Evolutionary conservation across 2,888 invertebrate species (phyloP), one percentile per base, ranked within the genome.

Genomic region (Calameuta idolon): DNA sequence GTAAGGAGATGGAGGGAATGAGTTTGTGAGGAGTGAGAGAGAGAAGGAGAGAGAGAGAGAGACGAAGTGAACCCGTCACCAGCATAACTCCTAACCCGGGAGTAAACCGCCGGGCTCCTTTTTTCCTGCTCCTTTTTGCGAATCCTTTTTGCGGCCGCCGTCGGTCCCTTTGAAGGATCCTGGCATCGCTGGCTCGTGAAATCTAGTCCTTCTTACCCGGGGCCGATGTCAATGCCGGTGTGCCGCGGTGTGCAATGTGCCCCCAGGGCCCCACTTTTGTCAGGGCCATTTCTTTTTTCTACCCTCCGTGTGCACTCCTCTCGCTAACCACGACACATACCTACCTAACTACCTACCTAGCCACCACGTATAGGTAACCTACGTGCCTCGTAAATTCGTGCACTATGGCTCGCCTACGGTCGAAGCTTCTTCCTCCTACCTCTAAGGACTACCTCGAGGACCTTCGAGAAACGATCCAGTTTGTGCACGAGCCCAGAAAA

Each of bases 161-260:
- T 88, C 90, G 90, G 90, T 89, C 79, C 88, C 90, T 90, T 90
- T 90, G 90, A 91, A 87, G 88, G 88, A 89, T 90, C 89, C 87
- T 89, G 34, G 89, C 87, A 88, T 86, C 90, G 89, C 89, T 90
- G 89, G 90, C 88, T 90, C 90, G 89, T 91, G 90, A 91, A 91
- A 90, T 90, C 90, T 90, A 90, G 90, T 90, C 90, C 91, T 90
- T 88, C 88, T 89, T 88, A 84, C 85, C 85, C 85, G 83, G 83
- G 85, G 35, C 80, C 85, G 86, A 90, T 89, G 90, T 90, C 90
- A 90, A 90, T 90, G 90, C 89, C 87, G 33, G 31, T 40, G 40
- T 89, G 87, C 83, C 83, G 86, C 84, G 80, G 82, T 83, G 77
- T 73, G 23, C 33, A n/a, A 40, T 30, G 69, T 30, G 55, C 34